Percentiles rank a stretch among this genome's conserved stretches.
Evolutionary conservation across 2,888 invertebrate species (phyloP).

Genomic region (Prostheceraeus crozeri): DNA sequence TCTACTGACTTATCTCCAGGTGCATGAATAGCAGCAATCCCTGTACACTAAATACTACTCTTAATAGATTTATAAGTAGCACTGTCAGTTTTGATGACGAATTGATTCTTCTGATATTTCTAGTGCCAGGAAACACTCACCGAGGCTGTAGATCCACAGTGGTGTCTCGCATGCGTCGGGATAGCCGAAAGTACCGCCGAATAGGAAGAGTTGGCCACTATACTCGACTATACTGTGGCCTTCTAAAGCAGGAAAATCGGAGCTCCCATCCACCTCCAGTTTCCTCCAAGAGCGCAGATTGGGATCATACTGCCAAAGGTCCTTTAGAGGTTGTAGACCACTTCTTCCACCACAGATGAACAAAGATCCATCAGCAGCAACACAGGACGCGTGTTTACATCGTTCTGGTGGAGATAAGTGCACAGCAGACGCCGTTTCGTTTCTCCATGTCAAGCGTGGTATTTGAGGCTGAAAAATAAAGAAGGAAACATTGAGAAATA

Average conservation of each 20-base stretch:
- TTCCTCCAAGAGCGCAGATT: conserved; percentile 66
- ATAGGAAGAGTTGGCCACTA: conserved; percentile 68
- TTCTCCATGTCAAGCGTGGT: too few relatives aligned
- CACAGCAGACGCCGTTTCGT: too few relatives aligned
- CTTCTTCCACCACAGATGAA: conserved; percentile 77
- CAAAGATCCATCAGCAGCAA: conserved; percentile 66
- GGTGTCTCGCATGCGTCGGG: conserved; percentile 78
- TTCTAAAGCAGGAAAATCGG: conserved; percentile 72
- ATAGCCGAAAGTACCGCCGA: conserved; percentile 77
- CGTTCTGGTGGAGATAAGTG: conserved; percentile 65
- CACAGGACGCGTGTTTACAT: conserved; percentile 73
- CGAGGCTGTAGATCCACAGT: conserved; percentile 73
- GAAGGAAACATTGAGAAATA: too few relatives aligned
- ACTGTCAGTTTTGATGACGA: too few relatives aligned
- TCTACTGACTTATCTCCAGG: too few relatives aligned
- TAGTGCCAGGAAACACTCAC: too few relatives aligned
- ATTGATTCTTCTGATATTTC: too few relatives aligned
- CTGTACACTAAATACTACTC: too few relatives aligned
- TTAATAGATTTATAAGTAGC: too few relatives aligned
- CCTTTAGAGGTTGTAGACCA: conserved; percentile 71
- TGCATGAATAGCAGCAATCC: too few relatives aligned
- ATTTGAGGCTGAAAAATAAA: too few relatives aligned
- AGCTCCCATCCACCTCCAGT: conserved; percentile 62
- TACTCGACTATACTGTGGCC: conserved; percentile 76
- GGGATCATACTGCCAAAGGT: conserved; percentile 75